A percentile compares a stretch with the other conserved stretches of the same genome.
These are phyloP conservation scores for Malthinus seriepunctatus DNA, from an alignment of 2,888 invertebrate species.

Conservation along the genomic window DNA sequence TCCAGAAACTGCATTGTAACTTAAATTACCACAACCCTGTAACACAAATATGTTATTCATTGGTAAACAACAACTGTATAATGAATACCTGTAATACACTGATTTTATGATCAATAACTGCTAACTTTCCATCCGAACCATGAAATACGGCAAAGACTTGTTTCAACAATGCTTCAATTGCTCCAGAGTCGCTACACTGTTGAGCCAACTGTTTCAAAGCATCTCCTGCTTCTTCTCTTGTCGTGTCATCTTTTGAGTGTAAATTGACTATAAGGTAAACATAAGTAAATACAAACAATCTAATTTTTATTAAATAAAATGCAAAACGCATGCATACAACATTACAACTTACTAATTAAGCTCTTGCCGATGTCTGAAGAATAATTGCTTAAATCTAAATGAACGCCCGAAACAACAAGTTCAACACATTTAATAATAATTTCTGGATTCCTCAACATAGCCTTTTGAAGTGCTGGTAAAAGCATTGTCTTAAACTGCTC, in stretches of 20 bases:
- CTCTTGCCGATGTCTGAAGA: conserved; percentile 80
- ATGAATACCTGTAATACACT: conserved; percentile 72
- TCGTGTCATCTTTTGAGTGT: conserved; percentile 81
- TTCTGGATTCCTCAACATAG: conserved; percentile 93
- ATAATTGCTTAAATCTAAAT: conserved; percentile 77
- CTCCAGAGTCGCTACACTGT: conserved; percentile 69
- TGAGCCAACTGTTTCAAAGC: conserved; percentile 72
- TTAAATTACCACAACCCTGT: conserved; percentile 73
- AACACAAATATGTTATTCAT: conserved; percentile 23
- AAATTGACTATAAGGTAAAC: conserved; percentile 65
- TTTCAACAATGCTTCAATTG: conserved; percentile 69
- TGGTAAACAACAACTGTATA: not conserved
- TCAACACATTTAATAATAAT: conserved; percentile 82
- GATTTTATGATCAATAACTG: conserved; percentile 85
- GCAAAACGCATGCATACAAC: not conserved
- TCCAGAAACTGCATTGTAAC: conserved; percentile 68
- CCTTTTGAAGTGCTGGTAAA: conserved; percentile 85
- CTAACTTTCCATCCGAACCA: conserved; percentile 89
- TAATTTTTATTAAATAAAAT: not conserved
- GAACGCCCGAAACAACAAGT: conserved; percentile 70
- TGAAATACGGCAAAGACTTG: conserved; percentile 79
- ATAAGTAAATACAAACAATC: not conserved
- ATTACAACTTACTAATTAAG: conserved; percentile 65
- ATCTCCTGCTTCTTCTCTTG: conserved; percentile 72
- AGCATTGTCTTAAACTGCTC: conserved; percentile 74